Percentiles rank a stretch among this genome's conserved stretches.
phyloP scores from a whole-genome alignment of 2,888 invertebrate genomes.

The Drosophila hamatofila region DNA sequence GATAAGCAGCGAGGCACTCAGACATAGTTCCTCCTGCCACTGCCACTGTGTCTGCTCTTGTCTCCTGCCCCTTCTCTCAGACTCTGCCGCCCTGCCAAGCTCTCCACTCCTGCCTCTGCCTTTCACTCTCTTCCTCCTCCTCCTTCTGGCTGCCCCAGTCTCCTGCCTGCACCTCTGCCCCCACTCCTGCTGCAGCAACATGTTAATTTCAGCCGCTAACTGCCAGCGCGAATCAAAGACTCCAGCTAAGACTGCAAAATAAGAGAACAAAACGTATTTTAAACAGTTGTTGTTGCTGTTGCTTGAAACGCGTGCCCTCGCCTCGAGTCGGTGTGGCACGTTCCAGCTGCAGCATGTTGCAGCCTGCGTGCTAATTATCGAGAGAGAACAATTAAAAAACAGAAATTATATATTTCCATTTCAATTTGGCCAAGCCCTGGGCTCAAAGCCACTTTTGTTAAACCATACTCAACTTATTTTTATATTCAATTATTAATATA shows the following conservation, averaged over 20 bases:
- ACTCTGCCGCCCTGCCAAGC: neutral
- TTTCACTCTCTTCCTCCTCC: neutral
- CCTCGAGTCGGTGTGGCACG: slow-evolving; percentile 26
- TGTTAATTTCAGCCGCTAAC: slow-evolving; percentile 54
- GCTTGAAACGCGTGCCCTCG: slow-evolving; percentile 18
- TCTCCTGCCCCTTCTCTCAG: neutral
- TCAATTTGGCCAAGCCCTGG: neutral
- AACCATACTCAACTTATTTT: too few relatives aligned
- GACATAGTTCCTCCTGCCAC: neutral
- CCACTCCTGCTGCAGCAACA: slow-evolving; percentile 30
- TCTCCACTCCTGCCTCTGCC: neutral
- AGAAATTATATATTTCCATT: neutral
- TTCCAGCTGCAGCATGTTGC: slow-evolving; percentile 32
- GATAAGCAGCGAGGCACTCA: slow-evolving; percentile 46
- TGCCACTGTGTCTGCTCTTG: neutral
- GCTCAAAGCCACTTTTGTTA: too few relatives aligned
- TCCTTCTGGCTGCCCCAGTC: neutral
- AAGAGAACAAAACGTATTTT: slow-evolving; percentile 2
- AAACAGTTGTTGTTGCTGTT: slow-evolving; percentile 6
- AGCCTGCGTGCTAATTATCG: slow-evolving; percentile 44
- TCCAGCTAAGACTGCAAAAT: neutral
- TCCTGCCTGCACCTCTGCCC: neutral
- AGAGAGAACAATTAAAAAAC: too few relatives aligned
- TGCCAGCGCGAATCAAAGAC: slow-evolving; percentile 38
- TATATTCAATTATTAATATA: too few relatives aligned